These are phyloP conservation scores for Lineus longissimus DNA, from an alignment of 1,140 invertebrate genomes.

Conservation along the genomic window DNA sequence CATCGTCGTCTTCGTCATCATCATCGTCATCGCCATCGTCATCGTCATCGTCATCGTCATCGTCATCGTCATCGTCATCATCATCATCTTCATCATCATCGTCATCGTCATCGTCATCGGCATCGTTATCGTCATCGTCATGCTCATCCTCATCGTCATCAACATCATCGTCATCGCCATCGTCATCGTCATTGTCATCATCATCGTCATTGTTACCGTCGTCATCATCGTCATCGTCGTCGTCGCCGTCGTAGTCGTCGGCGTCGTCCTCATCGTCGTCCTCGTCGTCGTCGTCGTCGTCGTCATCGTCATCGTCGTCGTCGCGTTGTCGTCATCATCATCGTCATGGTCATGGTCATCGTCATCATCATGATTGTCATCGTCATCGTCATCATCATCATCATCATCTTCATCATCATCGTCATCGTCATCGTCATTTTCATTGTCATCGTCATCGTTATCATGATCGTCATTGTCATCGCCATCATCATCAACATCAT, in stretches of 20 bases:
- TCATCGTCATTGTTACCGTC: neutral
- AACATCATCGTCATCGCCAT: too few species aligned
- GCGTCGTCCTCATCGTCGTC: neutral
- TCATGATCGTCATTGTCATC: too few species aligned
- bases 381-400: neutral
- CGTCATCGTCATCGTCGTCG: conserved; percentile 4
- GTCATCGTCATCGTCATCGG: conserved; percentile 14
- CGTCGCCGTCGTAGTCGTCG: neutral
- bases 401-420: neutral
- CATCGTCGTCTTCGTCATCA: neutral
- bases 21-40: conserved; percentile 8
- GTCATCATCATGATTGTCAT: neutral
- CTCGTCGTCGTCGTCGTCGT: neutral
- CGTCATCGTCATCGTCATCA: conserved; percentile 10
- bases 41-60: neutral
- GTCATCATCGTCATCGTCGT: neutral
- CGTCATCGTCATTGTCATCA: conserved; percentile 14
- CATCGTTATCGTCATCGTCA: too few species aligned
- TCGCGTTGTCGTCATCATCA: conserved; percentile 5
- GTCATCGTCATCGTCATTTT: neutral
- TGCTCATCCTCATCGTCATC: too few species aligned
- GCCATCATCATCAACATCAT: too few species aligned
- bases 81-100: conserved; percentile 11
- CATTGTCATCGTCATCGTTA: neutral
- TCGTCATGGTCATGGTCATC: neutral